These are phyloP conservation scores for Tenrec ecaudatus DNA, from an alignment of 2,113 vertebrate species.

Conservation along the genomic window DNA sequence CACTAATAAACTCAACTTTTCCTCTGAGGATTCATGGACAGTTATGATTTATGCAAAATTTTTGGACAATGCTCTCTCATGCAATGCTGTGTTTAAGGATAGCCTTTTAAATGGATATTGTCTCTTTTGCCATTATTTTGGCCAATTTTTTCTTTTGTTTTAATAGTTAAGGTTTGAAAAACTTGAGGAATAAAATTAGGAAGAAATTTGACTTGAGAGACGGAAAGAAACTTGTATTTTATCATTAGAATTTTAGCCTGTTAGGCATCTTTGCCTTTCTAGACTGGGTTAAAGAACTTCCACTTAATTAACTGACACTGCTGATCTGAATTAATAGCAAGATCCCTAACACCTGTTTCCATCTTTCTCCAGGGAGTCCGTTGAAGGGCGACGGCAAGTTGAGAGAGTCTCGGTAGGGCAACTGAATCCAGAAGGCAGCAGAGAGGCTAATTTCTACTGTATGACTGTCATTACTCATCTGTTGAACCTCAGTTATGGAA, in stretches of 20 bases:
- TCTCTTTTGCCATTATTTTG: background rate
- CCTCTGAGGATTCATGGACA: background rate
- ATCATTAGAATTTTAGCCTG: slow-evolving; percentile 39
- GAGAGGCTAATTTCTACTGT: slow-evolving; percentile 64
- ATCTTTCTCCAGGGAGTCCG: slow-evolving; percentile 61
- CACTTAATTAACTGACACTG: slow-evolving; percentile 73
- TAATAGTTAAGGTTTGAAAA: background rate
- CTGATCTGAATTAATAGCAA: slow-evolving; percentile 71
- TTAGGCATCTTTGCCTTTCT: slow-evolving; percentile 27
- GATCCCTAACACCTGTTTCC: slow-evolving; percentile 65
- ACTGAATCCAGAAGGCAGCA: slow-evolving; percentile 23
- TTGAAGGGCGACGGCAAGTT: slow-evolving; percentile 39
- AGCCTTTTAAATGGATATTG: background rate
- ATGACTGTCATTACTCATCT: slow-evolving; percentile 69
- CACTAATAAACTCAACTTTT: background rate
- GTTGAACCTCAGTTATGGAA: slow-evolving; percentile 16
- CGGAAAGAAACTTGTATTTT: slow-evolving; percentile 11
- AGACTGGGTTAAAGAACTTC: slow-evolving; percentile 44
- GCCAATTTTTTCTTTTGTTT: background rate
- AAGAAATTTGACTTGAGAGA: slow-evolving; percentile 2
- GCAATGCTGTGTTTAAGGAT: background rate
- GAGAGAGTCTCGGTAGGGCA: slow-evolving; percentile 58
- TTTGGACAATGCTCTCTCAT: background rate
- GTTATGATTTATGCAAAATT: background rate
- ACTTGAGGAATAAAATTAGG: slow-evolving; percentile 38